Evolutionary conservation across 1,140 invertebrate species (phyloP).

Genomic region (Drosophila eugracilis): DNA sequence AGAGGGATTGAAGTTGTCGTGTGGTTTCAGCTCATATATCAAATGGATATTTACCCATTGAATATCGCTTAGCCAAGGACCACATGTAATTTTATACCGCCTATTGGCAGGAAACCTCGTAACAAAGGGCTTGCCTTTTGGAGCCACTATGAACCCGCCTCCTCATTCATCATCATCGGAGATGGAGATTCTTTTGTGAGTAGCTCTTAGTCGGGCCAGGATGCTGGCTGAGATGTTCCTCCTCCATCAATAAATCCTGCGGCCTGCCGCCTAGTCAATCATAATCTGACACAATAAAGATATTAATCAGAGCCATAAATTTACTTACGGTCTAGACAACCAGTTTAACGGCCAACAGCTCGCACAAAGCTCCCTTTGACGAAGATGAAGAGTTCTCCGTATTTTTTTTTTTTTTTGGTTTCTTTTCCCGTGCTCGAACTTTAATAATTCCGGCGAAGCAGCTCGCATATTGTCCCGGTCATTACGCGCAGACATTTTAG

Average conservation of each 20-base stretch:
- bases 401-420: no score
- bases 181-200: slow-evolving; percentile 20
- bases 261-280: slow-evolving; percentile 58
- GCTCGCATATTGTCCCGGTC: slow-evolving; percentile 48
- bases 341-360: slow-evolving; percentile 50
- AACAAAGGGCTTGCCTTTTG: slow-evolving; percentile 17
- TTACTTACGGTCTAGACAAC: slow-evolving; percentile 61
- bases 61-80: slow-evolving; percentile 22
- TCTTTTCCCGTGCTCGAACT: neutral
- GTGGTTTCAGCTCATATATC: slow-evolving; percentile 35
- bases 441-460: slow-evolving; percentile 27
- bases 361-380: slow-evolving; percentile 27
- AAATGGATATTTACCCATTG: slow-evolving; percentile 50
- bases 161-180: slow-evolving; percentile 35
- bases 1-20: slow-evolving; percentile 12
- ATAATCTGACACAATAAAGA: slow-evolving; percentile 63
- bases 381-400: slow-evolving; percentile 31
- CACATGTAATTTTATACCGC: slow-evolving; percentile 16
- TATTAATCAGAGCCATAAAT: slow-evolving; percentile 64
- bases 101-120: slow-evolving; percentile 10
- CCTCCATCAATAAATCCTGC: slow-evolving; percentile 51
- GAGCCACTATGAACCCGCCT: slow-evolving; percentile 9
- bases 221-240: slow-evolving; percentile 9
- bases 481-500: slow-evolving; percentile 56
- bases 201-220: neutral